Base-by-base conservation (phyloP, 2,113 vertebrate genomes). In the Butorides virescens region DNA sequence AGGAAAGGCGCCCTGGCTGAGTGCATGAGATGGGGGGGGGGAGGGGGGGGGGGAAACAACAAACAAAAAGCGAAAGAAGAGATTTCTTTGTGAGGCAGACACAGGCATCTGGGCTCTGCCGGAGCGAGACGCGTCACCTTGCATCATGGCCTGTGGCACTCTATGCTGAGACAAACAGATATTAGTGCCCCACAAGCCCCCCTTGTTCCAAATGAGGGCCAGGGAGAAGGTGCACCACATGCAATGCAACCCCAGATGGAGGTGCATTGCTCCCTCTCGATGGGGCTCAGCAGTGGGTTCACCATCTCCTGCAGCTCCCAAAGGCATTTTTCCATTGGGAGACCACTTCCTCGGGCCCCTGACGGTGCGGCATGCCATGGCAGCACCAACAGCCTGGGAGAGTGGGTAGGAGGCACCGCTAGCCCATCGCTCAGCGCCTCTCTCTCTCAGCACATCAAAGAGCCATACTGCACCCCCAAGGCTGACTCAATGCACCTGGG, bases 1-100 rank as follows among this genome's bases (percentile, higher is more conserved):
- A 95, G 68, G 42, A 96, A 55, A 92, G 36, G 76, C 8, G 4
- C 83, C 91, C 86, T 0, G 53, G 83, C 81, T 95, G 94, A 72
- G 78, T 2, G 34, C 77, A 4, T 21, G 92, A 92, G 81, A 86
- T 1, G 1, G 79, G 81, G 47, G 59, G 36, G 7, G 8, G 52
- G 37, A 71, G 82, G 81, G 47, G 59, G 36, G 7, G 8, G 52
- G 37, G 66, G 82, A 74, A 6, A 21, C 72, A 92, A 90, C 86
- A 88, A 88, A 91, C 55, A 91, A 73, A 68, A 70, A 78, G 72
- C 83, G 53, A 76, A 84, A 52, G 37, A 32, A 74, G 72, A 89
- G 46, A 80, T 90, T 92, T 81, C 92, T 88, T 86, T 94, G 88
- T 88, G 85, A 95, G 86, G 74, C 88, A 95, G 66, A 34, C 66